Evolutionary conservation across 2,888 invertebrate species (phyloP).

Genomic region (Drosophila borealis): DNA sequence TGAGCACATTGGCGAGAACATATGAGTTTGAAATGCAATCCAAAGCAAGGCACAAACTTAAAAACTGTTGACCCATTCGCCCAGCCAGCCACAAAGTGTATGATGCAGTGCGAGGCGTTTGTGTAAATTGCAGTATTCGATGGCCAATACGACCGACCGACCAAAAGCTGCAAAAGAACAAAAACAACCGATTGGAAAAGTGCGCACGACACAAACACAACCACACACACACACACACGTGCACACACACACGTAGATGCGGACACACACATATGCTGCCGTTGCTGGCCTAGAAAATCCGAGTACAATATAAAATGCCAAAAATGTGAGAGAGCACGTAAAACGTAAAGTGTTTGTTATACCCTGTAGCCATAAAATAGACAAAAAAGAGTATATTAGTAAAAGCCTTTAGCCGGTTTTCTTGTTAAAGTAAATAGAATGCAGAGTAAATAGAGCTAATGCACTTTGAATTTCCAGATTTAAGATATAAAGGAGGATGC

Average conservation of each 20-base stretch:
- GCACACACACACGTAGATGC: conserved; percentile 84
- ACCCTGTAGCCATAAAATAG: conserved; percentile 21
- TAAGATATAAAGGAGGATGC: no score
- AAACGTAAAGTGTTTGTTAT: conserved; percentile 42
- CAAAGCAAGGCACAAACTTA: conserved; percentile 78
- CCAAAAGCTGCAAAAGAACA: conserved; percentile 92
- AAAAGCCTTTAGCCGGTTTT: no score
- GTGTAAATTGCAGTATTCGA: conserved; percentile 94
- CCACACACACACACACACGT: conserved; percentile 80
- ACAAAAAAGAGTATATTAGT: background rate
- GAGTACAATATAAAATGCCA: conserved; percentile 53
- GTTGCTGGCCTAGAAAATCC: conserved; percentile 39
- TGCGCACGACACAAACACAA: conserved; percentile 88
- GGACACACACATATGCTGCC: conserved; percentile 18
- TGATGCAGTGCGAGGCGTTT: conserved; percentile 92
- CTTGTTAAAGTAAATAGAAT: no score
- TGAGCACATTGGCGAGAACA: conserved; percentile 92
- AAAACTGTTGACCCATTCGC: conserved; percentile 84
- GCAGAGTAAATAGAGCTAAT: no score
- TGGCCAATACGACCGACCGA: conserved; percentile 91
- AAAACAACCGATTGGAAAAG: conserved; percentile 91
- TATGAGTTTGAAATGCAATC: conserved; percentile 88
- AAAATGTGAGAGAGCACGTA: conserved; percentile 48
- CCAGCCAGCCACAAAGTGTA: conserved; percentile 88
- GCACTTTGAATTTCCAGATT: no score